These are phyloP conservation scores for Prenolepis imparis DNA, from an alignment of 2,888 invertebrate genomes.

Conservation along the genomic window DNA sequence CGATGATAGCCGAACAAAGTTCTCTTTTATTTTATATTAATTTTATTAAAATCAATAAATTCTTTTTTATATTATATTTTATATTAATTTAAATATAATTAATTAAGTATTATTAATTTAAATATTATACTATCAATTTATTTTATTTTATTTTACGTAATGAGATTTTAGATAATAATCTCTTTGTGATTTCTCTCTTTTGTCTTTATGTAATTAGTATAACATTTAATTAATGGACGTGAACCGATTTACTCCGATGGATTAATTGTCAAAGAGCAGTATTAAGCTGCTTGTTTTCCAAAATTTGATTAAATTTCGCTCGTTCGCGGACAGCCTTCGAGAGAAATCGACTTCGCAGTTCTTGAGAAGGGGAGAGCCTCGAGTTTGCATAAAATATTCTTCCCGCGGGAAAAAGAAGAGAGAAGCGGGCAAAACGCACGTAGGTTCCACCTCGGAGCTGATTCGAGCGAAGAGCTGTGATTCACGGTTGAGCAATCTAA, in stretches of 20 bases:
- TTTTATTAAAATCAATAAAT: not conserved
- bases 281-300: slow-evolving; percentile 64
- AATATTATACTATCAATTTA: not conserved
- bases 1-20: not conserved
- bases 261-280: slow-evolving; percentile 60
- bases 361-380: slow-evolving; percentile 66
- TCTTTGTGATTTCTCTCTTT: not conserved
- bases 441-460: slow-evolving; percentile 62
- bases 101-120: not conserved
- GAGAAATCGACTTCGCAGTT: slow-evolving; percentile 64
- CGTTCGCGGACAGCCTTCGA: slow-evolving; percentile 53
- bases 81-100: not conserved
- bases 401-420: slow-evolving; percentile 65
- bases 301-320: slow-evolving; percentile 76
- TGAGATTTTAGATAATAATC: not conserved
- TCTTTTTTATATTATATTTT: not conserved
- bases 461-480: slow-evolving; percentile 67
- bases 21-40: not conserved
- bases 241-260: slow-evolving; percentile 21
- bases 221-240: slow-evolving; percentile 15
- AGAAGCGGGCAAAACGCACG: slow-evolving; percentile 60
- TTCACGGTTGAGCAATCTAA: slow-evolving; percentile 68
- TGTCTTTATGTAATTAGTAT: not conserved
- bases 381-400: slow-evolving; percentile 80
- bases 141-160: not conserved